Conservation (phyloP, 2,888 invertebrate species). For the Acholoe squamosa region DNA sequence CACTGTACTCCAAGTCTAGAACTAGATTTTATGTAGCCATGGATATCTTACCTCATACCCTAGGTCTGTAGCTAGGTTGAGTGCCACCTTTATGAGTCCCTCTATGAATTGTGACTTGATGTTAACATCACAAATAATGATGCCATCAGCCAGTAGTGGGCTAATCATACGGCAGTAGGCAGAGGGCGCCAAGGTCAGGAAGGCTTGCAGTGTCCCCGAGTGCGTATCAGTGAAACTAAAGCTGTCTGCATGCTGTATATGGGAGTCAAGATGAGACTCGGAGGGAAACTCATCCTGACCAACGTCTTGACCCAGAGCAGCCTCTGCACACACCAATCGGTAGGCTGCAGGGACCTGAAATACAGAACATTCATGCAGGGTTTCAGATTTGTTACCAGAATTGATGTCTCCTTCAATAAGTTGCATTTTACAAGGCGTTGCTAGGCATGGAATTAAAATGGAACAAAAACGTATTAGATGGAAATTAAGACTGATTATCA, state of each 20-base stretch:
- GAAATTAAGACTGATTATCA: background rate
- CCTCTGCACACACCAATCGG: conserved; percentile 5
- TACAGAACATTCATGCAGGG: background rate
- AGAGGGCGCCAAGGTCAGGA: conserved; percentile 41
- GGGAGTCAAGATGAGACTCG: background rate
- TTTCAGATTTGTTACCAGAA: background rate
- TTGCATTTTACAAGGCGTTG: background rate
- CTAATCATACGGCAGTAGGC: background rate
- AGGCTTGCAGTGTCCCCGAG: conserved; percentile 30
- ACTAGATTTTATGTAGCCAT: no score
- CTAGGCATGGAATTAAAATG: no score
- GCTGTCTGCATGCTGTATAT: background rate
- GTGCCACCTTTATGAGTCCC: conserved; percentile 14
- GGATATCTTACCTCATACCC: conserved; percentile 41
- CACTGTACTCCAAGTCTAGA: no score
- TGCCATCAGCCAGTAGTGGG: conserved; percentile 11
- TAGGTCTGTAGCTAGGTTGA: background rate
- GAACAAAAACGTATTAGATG: background rate
- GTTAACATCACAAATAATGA: background rate
- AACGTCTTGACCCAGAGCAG: background rate
- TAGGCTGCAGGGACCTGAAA: conserved; percentile 19
- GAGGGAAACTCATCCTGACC: conserved; percentile 42
- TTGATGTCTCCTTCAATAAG: background rate
- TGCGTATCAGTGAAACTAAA: conserved; percentile 13
- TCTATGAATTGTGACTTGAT: background rate